phyloP scores from a whole-genome alignment of 2,113 vertebrate species.

The Stigmatopora nigra region DNA sequence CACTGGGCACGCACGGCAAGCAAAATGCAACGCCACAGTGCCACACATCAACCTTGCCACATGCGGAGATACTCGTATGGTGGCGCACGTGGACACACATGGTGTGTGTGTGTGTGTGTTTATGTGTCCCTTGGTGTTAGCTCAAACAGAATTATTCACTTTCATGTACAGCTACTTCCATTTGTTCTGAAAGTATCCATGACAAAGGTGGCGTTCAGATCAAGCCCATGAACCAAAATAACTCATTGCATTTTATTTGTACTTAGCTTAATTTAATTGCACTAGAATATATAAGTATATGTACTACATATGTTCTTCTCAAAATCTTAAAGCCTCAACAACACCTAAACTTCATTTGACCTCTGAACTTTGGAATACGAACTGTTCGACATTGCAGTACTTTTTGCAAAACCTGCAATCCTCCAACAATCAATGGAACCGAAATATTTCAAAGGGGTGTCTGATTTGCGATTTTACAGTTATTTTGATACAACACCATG shows the following conservation, averaged over 20 bases:
- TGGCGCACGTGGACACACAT: slow-evolving; percentile 23
- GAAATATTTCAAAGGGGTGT: neutral
- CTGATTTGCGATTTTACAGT: neutral
- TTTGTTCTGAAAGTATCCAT: slow-evolving; percentile 12
- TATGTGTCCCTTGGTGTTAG: slow-evolving; percentile 19
- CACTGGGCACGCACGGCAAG: slow-evolving; percentile 31
- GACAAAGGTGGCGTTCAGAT: slow-evolving; percentile 21
- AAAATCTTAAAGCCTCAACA: neutral
- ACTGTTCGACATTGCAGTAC: neutral
- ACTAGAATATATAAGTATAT: neutral
- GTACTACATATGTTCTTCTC: neutral
- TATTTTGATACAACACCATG: neutral
- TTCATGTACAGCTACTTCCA: slow-evolving; percentile 46
- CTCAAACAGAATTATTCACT: slow-evolving; percentile 61
- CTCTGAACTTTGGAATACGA: neutral
- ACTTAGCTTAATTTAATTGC: neutral
- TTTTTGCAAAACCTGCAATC: neutral
- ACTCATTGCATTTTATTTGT: neutral
- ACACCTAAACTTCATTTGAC: neutral
- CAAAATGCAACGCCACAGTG: slow-evolving; percentile 45
- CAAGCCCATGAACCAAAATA: neutral
- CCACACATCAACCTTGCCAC: slow-evolving; percentile 35
- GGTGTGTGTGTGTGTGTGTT: slow-evolving; percentile 10
- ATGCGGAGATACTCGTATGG: slow-evolving; percentile 41
- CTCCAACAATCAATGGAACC: neutral